A percentile compares a stretch with the other conserved stretches of the same genome.
These are phyloP conservation scores for Esox masquinongy DNA, from an alignment of 2,797 vertebrate genomes.

Conservation along the genomic window DNA sequence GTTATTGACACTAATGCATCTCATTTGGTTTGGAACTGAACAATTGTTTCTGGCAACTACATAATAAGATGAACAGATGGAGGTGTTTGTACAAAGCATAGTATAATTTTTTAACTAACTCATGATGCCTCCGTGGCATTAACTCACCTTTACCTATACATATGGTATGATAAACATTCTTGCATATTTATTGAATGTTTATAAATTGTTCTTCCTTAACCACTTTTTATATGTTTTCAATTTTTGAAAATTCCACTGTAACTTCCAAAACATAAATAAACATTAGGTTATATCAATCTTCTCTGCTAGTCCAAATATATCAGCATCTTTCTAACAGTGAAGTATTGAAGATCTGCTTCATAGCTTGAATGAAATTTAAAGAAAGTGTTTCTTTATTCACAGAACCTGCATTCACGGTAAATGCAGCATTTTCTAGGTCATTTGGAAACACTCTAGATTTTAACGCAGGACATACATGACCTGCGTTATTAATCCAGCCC, in stretches of 20 bases:
- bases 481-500: too few species aligned
- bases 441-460: too few species aligned
- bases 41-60: slow-evolving; percentile 65
- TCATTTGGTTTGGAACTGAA: slow-evolving; percentile 61
- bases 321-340: too few species aligned
- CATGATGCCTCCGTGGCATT: slow-evolving; percentile 75
- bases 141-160: slow-evolving; percentile 76
- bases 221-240: slow-evolving; percentile 89
- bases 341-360: too few species aligned
- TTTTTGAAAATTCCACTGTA: slow-evolving; percentile 85
- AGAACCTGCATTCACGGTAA: too few species aligned
- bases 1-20: slow-evolving; percentile 72
- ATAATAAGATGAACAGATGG: slow-evolving; percentile 72
- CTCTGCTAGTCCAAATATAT: not conserved
- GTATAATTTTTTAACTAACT: slow-evolving; percentile 84
- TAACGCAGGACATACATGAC: too few species aligned
- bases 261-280: slow-evolving; percentile 87
- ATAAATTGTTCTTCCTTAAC: slow-evolving; percentile 83
- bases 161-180: slow-evolving; percentile 76
- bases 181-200: slow-evolving; percentile 79
- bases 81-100: slow-evolving; percentile 89
- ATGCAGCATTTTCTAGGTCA: too few species aligned
- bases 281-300: slow-evolving; percentile 65
- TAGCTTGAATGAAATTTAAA: too few species aligned
- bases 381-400: too few species aligned